Conservation (phyloP, 2,888 invertebrate species). For the Pelosia muscerda region DNA sequence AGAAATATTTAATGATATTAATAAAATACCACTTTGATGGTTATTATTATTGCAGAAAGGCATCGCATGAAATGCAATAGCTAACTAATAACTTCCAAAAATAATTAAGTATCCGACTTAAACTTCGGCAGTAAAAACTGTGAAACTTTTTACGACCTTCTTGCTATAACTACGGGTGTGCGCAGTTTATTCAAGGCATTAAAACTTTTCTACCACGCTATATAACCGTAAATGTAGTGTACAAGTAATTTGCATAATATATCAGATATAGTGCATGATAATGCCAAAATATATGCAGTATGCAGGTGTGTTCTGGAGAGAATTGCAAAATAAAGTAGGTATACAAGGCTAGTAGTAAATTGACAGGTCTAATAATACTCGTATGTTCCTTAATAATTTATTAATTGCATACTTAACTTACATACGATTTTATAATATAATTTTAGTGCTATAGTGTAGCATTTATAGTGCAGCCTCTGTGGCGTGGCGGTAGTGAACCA, state of each 20-base stretch:
- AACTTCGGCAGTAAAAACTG: background rate
- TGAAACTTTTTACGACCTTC: background rate
- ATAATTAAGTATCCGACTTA: background rate
- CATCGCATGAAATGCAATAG: background rate
- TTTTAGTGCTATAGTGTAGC: too few species aligned
- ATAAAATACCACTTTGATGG: background rate
- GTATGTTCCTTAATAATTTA: too few species aligned
- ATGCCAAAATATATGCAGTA: background rate
- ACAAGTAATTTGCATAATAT: background rate
- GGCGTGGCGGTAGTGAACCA: too few species aligned
- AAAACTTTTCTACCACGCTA: background rate
- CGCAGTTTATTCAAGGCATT: background rate
- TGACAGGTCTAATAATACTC: too few species aligned
- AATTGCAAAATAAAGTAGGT: background rate
- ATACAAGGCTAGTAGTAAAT: too few species aligned
- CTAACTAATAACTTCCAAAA: background rate
- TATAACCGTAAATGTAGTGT: background rate
- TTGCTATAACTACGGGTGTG: background rate
- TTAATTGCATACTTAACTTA: too few species aligned
- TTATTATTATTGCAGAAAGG: background rate
- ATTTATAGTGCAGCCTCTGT: too few species aligned
- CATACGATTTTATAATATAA: too few species aligned
- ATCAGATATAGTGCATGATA: background rate
- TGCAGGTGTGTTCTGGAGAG: background rate
- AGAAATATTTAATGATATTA: background rate